Evolutionary conservation across 2,113 vertebrate species (phyloP), one percentile per base, ranked within the genome.

Genomic region (Cyprinus carpio): DNA sequence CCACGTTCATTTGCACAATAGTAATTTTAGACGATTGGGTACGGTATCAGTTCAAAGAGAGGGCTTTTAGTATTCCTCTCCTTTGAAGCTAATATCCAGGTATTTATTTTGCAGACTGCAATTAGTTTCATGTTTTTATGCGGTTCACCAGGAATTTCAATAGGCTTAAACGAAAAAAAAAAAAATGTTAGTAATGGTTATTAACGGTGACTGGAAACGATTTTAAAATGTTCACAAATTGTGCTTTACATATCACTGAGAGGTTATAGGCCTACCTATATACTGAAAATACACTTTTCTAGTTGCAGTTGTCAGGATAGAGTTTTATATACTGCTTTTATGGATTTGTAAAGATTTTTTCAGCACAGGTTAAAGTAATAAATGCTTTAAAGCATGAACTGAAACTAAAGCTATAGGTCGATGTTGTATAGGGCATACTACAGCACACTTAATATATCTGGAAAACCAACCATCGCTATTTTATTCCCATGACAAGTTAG

Each of bases 401-500:
- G 31, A 71, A 23, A 37, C 18, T 37, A 71, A 71, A 37, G 20
- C 31, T 69, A 31, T 65, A 34, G 64, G 15, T 9, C 12, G 67
- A 71, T 23, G 18, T 71, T 31, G 31, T 71, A 69, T 10, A 49
- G 40, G 40, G 34, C 64, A 69, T 60, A 40, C 46, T 34, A 27
- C 75, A 89, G 76, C 58, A 84, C 62, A 62, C 56, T 86, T 75
- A 72, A 80, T 90, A 92, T 92, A 87, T 89, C 90, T 75, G 80
- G 75, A 85, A 80, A 84, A 72, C 12, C 84, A 20, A 64, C 87
- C 87, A 91, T 77, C 56, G 84, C 90, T 90, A 84, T 87, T 84
- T 87, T 88, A 92, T 95, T 95, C 95, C 94, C 95, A 95, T 93
- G 93, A 91, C 89, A 92, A 88, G 84, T 88, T 91, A 89, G 90